phyloP scores from a whole-genome alignment of 2,888 invertebrate species.

The Clivina fossor region DNA sequence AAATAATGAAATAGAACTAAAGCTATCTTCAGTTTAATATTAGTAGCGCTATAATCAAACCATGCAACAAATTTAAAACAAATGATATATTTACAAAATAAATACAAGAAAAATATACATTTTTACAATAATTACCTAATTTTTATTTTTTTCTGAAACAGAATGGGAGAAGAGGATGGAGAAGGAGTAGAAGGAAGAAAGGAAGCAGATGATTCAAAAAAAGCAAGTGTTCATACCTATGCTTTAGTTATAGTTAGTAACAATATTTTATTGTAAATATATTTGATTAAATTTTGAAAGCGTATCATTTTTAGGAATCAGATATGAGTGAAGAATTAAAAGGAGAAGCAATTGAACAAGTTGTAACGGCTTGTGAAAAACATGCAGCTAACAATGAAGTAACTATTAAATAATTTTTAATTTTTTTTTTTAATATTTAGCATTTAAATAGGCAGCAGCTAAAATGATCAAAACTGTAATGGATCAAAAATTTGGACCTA shows the following conservation, averaged over 20 bases:
- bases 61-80: too few species aligned
- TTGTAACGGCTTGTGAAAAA: constrained; percentile 93
- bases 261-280: constrained; percentile 37
- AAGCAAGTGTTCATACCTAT: constrained; percentile 78
- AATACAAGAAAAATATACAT: too few species aligned
- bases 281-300: too few species aligned
- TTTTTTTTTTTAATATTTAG: too few species aligned
- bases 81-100: too few species aligned
- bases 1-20: too few species aligned
- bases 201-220: constrained; percentile 60
- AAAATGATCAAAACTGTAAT: constrained; percentile 90
- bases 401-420: too few species aligned
- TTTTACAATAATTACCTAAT: too few species aligned
- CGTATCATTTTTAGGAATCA: constrained; percentile 71
- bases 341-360: constrained; percentile 84
- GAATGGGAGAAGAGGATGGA: too few species aligned
- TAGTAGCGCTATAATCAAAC: too few species aligned
- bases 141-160: too few species aligned
- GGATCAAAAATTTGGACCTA: constrained; percentile 94
- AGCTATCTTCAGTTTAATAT: too few species aligned
- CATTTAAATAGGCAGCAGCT: constrained; percentile 73
- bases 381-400: constrained; percentile 82
- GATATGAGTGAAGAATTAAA: constrained; percentile 95
- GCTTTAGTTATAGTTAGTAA: constrained; percentile 77
- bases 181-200: constrained; percentile 39